Base-by-base conservation (phyloP, 2,888 invertebrate species). In the Plagodis pulveraria region DNA sequence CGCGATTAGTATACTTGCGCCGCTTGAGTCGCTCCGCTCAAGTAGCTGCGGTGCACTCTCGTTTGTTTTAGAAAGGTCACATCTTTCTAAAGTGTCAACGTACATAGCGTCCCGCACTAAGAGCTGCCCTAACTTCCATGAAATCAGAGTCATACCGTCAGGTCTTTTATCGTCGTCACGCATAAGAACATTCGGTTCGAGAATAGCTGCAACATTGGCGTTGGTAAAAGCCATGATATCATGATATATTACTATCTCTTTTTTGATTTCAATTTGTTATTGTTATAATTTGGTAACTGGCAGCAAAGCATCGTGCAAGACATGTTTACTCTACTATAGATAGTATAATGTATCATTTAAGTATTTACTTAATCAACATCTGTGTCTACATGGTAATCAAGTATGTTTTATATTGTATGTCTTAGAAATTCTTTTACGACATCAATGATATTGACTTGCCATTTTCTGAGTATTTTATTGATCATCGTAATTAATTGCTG, bases 301-400 rank as follows among this genome's bases (percentile, higher is more conserved):
- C 45, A 38, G 49, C 35, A 33, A 60, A 44, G 46, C 36, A 33
- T 44, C 50, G 51, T 41, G 48, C 56, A 50, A 62, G 46, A 56
- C 61, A n/a, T 54, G 54, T 63, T 58, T 61, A 51, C 41, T 59
- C 48, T 57, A 43, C 45, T 58, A 59, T 62, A 59, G 53, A 54
- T 56, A 57, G 56, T 56, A 42, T 47, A 62, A 63, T 38, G 5
- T 5, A 38, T 38, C 47, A 54, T 63, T n/a, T n/a, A 44, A 74
- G n/a, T 42, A 62, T 75, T 74, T 72, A 60, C 62, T 69, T 9
- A 54, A 34, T 35, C 50, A 71, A 71, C 78, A 79, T 60, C 74
- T 78, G 78, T 75, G 58, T 72, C 60, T 62, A 73, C 69, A 70
- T 50, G 47, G 59, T 66, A 59, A 71, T 66, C 63, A 60, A 49